Conservation (phyloP, 1,140 invertebrate genomes). For the Drosophila burlai region DNA sequence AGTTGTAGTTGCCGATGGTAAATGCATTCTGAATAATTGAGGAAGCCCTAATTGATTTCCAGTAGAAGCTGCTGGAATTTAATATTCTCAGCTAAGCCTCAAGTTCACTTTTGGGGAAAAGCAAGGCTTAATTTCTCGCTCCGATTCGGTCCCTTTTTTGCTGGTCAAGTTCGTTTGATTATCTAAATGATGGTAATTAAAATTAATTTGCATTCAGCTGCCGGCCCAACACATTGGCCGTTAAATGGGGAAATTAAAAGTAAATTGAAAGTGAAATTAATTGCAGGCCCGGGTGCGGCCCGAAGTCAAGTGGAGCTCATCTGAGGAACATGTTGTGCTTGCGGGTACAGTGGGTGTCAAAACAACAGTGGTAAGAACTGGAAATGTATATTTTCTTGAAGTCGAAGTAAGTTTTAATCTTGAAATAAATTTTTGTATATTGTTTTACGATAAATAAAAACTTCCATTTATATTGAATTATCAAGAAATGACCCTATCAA, state of each 20-base stretch:
- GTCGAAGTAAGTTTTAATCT: too few relatives aligned
- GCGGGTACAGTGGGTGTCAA: not conserved
- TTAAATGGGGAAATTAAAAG: slow-evolving; percentile 73
- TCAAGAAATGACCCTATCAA: not conserved
- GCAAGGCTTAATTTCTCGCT: slow-evolving; percentile 4
- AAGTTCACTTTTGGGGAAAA: not conserved
- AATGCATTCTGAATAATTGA: slow-evolving; percentile 44
- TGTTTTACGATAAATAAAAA: not conserved
- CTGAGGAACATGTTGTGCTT: slow-evolving; percentile 5
- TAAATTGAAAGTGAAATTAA: slow-evolving; percentile 85
- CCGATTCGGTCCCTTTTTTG: slow-evolving; percentile 19
- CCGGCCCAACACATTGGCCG: slow-evolving; percentile 52
- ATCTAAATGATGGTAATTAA: slow-evolving; percentile 82
- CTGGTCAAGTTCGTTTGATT: slow-evolving; percentile 76
- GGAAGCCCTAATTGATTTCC: slow-evolving; percentile 34
- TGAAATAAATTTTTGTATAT: too few relatives aligned
- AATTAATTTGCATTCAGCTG: slow-evolving; percentile 77
- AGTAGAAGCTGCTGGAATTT: slow-evolving; percentile 2
- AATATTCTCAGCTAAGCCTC: not conserved
- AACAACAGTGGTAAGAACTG: not conserved
- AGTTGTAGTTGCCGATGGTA: slow-evolving; percentile 4
- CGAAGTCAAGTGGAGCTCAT: slow-evolving; percentile 51
- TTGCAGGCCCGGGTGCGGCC: slow-evolving; percentile 64
- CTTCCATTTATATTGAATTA: fast-evolving
- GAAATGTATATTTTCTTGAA: too few relatives aligned